Base-by-base conservation (phyloP, 2,888 invertebrate species). In the Philhelius pedissequus region DNA sequence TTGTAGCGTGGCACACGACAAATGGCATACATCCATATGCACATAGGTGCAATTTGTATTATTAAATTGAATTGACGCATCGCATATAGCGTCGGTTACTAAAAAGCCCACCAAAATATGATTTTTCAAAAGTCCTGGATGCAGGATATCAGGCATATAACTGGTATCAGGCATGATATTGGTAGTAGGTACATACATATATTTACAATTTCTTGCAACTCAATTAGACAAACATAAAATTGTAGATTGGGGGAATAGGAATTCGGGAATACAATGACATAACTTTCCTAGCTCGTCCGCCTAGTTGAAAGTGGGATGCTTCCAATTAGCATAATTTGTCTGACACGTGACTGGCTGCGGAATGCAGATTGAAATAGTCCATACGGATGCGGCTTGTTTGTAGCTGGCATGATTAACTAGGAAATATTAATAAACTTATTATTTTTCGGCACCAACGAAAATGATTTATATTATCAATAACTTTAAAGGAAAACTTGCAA, bases 241-340 rank as follows among this genome's bases (percentile, higher is more conserved):
- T 69, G 45, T 56, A 64, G 58, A 32, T 52, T 43, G 25, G 32
- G 45, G 9, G 30, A 11, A 69, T n/a, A 30, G 13, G 18, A 15
- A 43, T n/a, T n/a, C n/a, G 56, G 43, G 66, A 76, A 38, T 54
- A 62, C 64, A 58, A 74, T 71, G 70, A 64, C 74, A 66, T 52
- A 64, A 56, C 3, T 30, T 35, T 35, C 20, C 32, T 56, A 56
- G 13, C 13, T 35, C 35, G 15, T 54, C 13, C 3, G 50, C 45
- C 25, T 40, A 43, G 25, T 22, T 60, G 68, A 32, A 56, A 66
- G 52, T 60, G 80, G 88, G 87, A 88, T 89, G 88, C 88, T 88
- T 88, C 87, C 90, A 90, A 90, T 90, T 90, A 90, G 88, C 90
- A 90, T 90, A 91, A 91, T 91, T 91, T 89, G 89, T 86, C 87